Base-by-base conservation (phyloP, 2,113 vertebrate genomes). In the Fukomys damarensis region DNA sequence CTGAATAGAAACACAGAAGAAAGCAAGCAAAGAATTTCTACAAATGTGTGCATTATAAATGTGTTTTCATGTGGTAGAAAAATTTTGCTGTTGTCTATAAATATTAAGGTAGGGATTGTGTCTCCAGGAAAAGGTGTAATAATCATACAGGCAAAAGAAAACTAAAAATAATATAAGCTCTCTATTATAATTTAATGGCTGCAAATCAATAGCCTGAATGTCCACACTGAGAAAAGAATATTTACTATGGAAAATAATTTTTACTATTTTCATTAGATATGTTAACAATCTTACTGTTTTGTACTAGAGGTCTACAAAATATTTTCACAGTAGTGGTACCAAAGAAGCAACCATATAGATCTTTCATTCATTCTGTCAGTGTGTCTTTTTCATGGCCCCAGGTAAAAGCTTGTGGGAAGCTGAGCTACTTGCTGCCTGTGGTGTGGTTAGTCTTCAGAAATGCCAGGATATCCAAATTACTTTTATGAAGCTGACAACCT, bases 1-100 rank as follows among this genome's bases (percentile, higher is more conserved):
- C 61, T 91, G 66, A 63, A 85, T 72, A 86, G 30, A 79, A 93
- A 84, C 14, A 84, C 3, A 72, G 58, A 92, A 89, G 59, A 91
- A 77, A 86, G 46, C n/a, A 61, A 84, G 13, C 46, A 46, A 65
- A 54, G n/a, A 70, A 35, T 26, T 59, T 86, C 28, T 89, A 41
- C 6, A 65, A 91, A 54, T 59, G 1, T 43, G 52, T 89, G 68
- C 20, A 30, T 14, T 43, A 43, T 38, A 86, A 74, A 20, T 28
- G 26, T 66, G 26, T 24, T 87, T 89, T 84, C 68, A 89, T 17
- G 49, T 81, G 9, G 61, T 17, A 20, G 32, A 86, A 41, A 92
- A 88, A 86, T 46, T 91, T 91, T 91, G n/a, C 17, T 89, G 26
- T 77, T 79, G 26, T 59, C 43, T 91, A 5, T 89, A 80, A 61